These are phyloP conservation scores for Diogma glabrata DNA, from an alignment of 2,888 invertebrate species.

Conservation along the genomic window DNA sequence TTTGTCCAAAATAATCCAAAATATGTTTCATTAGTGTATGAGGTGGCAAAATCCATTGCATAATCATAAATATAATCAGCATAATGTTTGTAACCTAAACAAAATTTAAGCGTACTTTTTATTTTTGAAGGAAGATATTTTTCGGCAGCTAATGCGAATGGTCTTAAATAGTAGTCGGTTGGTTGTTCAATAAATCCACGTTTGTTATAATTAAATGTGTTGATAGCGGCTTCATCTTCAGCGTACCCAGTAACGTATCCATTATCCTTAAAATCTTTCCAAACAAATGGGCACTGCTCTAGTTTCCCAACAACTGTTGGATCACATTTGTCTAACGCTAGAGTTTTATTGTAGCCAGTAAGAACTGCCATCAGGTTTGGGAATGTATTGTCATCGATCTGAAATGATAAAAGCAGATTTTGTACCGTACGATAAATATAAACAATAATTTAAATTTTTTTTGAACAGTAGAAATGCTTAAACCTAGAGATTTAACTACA, in stretches of 20 bases:
- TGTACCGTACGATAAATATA: no score
- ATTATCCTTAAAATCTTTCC: constrained; percentile 57
- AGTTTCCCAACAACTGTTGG: constrained; percentile 43
- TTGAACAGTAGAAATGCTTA: no score
- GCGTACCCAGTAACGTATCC: constrained; percentile 71
- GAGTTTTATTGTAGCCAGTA: constrained; percentile 48
- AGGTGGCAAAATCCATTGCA: constrained; percentile 52
- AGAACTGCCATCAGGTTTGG: constrained; percentile 79
- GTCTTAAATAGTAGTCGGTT: constrained; percentile 69
- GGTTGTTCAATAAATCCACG: constrained; percentile 61
- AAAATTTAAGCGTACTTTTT: constrained; percentile 43
- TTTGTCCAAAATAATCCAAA: constrained; percentile 74
- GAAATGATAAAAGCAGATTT: no score
- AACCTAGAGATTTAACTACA: no score
- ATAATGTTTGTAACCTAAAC: constrained; percentile 48
- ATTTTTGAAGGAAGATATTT: constrained; percentile 39
- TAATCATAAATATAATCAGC: constrained; percentile 59
- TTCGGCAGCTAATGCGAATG: constrained; percentile 59
- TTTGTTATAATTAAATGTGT: constrained; percentile 59
- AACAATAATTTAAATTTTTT: no score
- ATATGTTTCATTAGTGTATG: constrained; percentile 47
- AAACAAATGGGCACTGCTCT: constrained; percentile 63
- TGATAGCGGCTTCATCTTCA: constrained; percentile 61
- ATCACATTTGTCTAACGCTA: constrained; percentile 39
- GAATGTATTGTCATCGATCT: constrained; percentile 81